These are phyloP conservation scores for Tridacna gigas DNA, from an alignment of 2,888 invertebrate genomes.

Conservation along the genomic window DNA sequence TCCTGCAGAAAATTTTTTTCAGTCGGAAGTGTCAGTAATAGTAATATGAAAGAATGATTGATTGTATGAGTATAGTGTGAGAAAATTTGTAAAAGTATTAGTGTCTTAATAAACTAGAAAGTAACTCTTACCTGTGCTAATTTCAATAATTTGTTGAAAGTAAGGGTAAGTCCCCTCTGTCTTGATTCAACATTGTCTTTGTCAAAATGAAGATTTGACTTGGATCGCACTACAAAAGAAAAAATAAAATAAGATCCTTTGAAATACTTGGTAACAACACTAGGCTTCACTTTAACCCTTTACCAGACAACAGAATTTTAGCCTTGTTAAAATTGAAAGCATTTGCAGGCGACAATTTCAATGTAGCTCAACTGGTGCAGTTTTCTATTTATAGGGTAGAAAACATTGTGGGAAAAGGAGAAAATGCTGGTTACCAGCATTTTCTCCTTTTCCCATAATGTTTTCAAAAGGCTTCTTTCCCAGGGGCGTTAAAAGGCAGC, in stretches of 20 bases:
- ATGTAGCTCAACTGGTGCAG: no score
- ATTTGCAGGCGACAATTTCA: no score
- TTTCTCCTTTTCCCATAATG: not conserved
- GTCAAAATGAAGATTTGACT: constrained; percentile 86
- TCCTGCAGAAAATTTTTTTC: no score
- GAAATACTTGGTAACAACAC: not conserved
- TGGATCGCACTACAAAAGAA: constrained; percentile 80
- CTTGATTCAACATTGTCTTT: constrained; percentile 92
- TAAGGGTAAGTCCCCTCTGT: constrained; percentile 91
- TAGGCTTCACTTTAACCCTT: no score
- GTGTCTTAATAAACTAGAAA: not conserved
- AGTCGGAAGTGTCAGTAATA: no score
- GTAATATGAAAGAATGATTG: no score
- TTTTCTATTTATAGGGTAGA: not conserved
- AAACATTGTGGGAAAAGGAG: constrained; percentile 1
- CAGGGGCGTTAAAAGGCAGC: not conserved
- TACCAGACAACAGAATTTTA: no score
- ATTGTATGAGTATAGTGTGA: no score
- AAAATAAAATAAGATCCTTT: not conserved
- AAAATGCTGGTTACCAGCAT: not conserved
- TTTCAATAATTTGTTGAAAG: constrained; percentile 92
- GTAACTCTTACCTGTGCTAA: constrained; percentile 87
- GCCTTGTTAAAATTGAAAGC: no score
- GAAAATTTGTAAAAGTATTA: not conserved
- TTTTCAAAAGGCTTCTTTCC: not conserved